phyloP scores from a whole-genome alignment of 35 echinoderm and acorn worm genomes.

The Stichopus chloronotus region DNA sequence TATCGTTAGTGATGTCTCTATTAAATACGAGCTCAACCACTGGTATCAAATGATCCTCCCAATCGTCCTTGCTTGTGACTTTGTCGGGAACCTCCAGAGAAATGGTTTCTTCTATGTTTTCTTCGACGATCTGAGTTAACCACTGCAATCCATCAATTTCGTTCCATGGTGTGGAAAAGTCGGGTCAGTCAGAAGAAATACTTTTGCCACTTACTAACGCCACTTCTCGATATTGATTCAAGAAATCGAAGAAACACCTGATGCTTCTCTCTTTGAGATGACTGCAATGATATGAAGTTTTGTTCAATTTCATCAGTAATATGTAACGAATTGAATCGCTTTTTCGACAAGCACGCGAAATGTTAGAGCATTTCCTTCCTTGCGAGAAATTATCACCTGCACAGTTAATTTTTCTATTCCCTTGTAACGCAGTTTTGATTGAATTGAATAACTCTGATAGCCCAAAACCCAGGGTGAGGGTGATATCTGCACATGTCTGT shows the following conservation, averaged over 20 bases:
- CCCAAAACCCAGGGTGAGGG: background rate
- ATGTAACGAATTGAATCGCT: background rate
- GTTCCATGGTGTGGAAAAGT: background rate
- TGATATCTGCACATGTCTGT: background rate
- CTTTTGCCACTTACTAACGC: too few species aligned
- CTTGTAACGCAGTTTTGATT: background rate
- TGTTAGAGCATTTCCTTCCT: constrained; percentile 1
- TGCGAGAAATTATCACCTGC: background rate
- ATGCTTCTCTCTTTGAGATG: background rate
- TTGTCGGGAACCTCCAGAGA: background rate
- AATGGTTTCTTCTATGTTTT: background rate
- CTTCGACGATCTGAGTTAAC: background rate
- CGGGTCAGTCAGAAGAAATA: too few species aligned
- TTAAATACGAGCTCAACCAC: background rate
- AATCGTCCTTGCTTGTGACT: background rate
- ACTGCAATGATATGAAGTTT: background rate
- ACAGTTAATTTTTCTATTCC: background rate
- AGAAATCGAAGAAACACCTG: background rate
- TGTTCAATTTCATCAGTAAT: too few species aligned
- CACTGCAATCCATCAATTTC: background rate
- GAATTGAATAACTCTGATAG: too few species aligned
- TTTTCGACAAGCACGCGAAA: background rate
- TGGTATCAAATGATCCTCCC: background rate
- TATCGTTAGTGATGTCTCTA: background rate
- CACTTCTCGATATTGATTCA: background rate